Base-by-base conservation (phyloP, 2,888 invertebrate species). In the Ophonus ardosiacus region DNA sequence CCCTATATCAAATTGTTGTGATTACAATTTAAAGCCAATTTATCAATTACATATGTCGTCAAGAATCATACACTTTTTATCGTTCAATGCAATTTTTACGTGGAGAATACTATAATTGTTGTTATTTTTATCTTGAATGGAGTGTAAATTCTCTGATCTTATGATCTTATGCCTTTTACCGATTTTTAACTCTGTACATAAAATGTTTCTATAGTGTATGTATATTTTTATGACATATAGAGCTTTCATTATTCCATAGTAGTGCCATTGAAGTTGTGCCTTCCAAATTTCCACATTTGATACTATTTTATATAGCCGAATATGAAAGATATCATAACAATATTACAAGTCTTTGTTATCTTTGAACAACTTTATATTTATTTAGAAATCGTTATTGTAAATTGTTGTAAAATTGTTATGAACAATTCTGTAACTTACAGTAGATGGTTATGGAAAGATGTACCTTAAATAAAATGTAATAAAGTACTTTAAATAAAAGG, bases 261-360 rank as follows among this genome's bases (percentile, higher is more conserved):
- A 89, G 90, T 89, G 89, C 90, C 90, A 89, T 56, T 51, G 56
- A 85, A 78, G 10, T 51, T 13, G 43, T 51, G 43, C 43, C 43
- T 51, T 51, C 57, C 15, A 18, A 81, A 43, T 68, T 56, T 21
- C 17, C 21, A 63, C 38, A 56, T 83, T 76, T 61, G 76, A 57
- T 76, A 82, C 57, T 17, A 68, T 85, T 85, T 85, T 84, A 65
- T 84, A 65, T 84, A 84, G 31, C 79, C 18, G 71, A 74, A 43
- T 68, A 65, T 65, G 40, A 59, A 56, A 71, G 38, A 13, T 13
- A 56, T 76, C 76, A 83, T 76, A 83, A 76, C 83, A 76, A 76
- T 83, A 83, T 83, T 83, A 83, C 74, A 83, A 61, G 31, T 15
- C 17, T 31, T 57, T 83, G 59, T 76, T 83, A 76, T 24, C 57